These are phyloP conservation scores for Pseudorhiza aurosa DNA, from an alignment of 30 jellyfish, hydroid and myxozoan species.

Conservation along the genomic window DNA sequence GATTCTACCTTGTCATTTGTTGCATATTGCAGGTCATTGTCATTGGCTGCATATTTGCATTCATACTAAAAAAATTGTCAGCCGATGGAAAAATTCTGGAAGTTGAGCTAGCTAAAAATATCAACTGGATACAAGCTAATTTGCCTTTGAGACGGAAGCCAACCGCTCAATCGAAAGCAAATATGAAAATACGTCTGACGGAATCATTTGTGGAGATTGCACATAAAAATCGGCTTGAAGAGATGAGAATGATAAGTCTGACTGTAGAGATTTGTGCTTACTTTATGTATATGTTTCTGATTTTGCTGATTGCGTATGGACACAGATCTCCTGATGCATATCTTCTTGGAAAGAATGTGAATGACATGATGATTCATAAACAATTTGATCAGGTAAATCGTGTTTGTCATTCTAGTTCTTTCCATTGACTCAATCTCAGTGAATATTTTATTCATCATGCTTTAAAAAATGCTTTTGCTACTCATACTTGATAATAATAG, in stretches of 20 bases:
- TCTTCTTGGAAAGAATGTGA: slow-evolving; percentile 37
- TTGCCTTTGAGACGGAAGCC: slow-evolving; percentile 18
- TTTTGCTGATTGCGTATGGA: slow-evolving; percentile 82
- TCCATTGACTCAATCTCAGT: too few species aligned
- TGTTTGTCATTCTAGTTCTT: neutral
- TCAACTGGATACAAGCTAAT: slow-evolving; percentile 11
- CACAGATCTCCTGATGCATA: slow-evolving; percentile 92
- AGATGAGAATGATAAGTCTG: slow-evolving; percentile 40
- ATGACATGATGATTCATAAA: slow-evolving; percentile 41
- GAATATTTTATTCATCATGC: too few species aligned
- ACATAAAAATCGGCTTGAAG: slow-evolving; percentile 49
- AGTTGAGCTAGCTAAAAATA: slow-evolving; percentile 35
- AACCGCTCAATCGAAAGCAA: neutral
- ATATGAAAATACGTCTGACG: slow-evolving; percentile 44
- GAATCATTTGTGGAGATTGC: slow-evolving; percentile 24
- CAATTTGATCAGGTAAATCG: slow-evolving; percentile 75
- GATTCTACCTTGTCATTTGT: too few species aligned
- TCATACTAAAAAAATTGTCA: slow-evolving; percentile 61
- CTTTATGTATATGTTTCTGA: slow-evolving; percentile 54
- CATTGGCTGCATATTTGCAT: slow-evolving; percentile 65
- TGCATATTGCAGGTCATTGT: slow-evolving; percentile 75
- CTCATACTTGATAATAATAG: too few species aligned
- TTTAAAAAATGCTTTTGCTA: too few species aligned
- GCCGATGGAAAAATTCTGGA: slow-evolving; percentile 64
- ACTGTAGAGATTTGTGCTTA: slow-evolving; percentile 58